Evolutionary conservation across 2,888 invertebrate genomes (phyloP).

Genomic region (Petrolisthes cinctipes): DNA sequence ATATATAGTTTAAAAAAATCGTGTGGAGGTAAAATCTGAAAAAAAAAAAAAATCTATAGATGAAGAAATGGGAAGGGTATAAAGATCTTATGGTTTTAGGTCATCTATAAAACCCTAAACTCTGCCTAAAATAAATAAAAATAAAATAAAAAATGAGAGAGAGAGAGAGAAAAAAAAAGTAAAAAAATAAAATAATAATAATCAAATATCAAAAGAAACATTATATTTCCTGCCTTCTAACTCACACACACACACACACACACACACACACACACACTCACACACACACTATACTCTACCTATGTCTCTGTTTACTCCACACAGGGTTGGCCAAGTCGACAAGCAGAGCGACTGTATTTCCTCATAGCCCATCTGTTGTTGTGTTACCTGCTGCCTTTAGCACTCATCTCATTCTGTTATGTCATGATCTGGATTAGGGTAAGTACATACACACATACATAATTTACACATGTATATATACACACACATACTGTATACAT

Average conservation of each 20-base stretch:
- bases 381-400: constrained; percentile 91
- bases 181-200: no score
- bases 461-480: no score
- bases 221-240: background rate
- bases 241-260: background rate
- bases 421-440: constrained; percentile 89
- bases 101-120: no score
- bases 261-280: background rate
- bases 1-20: no score
- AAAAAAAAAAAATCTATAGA: background rate
- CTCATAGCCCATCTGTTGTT: constrained; percentile 88
- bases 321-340: constrained; percentile 81
- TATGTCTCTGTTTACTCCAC: background rate
- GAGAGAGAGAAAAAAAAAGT: background rate
- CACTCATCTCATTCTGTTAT: constrained; percentile 91
- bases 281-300: background rate
- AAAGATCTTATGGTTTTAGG: no score
- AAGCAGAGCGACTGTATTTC: constrained; percentile 87
- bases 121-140: no score
- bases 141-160: no score
- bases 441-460: constrained; percentile 72
- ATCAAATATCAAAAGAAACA: background rate
- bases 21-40: no score
- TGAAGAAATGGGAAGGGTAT: no score
- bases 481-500: no score